These are phyloP conservation scores for Chlorops oryzae DNA, from an alignment of 1,140 invertebrate genomes.

Conservation along the genomic window DNA sequence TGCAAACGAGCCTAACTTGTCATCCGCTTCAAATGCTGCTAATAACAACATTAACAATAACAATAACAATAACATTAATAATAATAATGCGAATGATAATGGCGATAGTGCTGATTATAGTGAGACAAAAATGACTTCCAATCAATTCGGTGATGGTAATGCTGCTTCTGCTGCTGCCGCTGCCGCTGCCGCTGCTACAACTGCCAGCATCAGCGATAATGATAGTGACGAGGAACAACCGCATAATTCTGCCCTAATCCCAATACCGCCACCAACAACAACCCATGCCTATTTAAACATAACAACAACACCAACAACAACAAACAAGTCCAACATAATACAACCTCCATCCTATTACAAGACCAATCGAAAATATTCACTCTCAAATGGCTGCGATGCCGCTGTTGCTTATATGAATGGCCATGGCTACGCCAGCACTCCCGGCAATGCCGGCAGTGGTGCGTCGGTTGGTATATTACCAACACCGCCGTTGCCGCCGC, in stretches of 20 bases:
- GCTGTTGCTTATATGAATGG: background rate
- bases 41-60: constrained; percentile 1
- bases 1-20: too few species aligned
- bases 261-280: background rate
- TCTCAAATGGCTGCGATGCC: background rate
- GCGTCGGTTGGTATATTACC: constrained; percentile 44
- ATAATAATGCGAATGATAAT: background rate
- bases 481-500: constrained; percentile 36
- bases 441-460: background rate
- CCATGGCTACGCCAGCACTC: constrained; percentile 1
- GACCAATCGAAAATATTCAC: background rate
- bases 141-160: background rate
- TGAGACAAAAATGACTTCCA: too few species aligned
- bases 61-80: constrained; percentile 3
- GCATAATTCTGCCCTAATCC: too few species aligned
- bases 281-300: too few species aligned
- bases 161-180: constrained; percentile 14
- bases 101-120: too few species aligned
- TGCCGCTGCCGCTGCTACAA: constrained; percentile 8
- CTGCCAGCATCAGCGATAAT: background rate
- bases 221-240: too few species aligned
- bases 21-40: too few species aligned
- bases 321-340: too few species aligned
- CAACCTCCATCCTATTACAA: background rate
- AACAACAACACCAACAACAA: too few species aligned